Evolutionary conservation across 2,797 vertebrate genomes (phyloP), one percentile per base, ranked within the genome.

Genomic region (Craterocephalus amniculus): DNA sequence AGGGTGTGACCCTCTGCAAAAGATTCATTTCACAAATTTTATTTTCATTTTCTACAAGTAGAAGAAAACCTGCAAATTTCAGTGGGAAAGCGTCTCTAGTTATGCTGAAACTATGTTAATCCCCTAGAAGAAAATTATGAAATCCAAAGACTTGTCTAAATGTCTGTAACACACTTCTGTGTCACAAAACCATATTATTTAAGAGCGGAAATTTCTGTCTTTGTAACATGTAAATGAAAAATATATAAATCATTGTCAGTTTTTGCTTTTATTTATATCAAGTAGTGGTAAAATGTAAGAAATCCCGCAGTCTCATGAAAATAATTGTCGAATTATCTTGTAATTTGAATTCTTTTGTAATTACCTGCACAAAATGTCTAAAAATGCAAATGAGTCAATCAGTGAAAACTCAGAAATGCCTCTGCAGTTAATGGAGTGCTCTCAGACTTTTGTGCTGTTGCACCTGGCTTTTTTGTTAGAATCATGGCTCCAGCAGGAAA

Each of bases 41-140:
- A 66, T 63, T 57, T 56, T 11, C 11, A 27, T 68, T 2, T 18
- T 48, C 72, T 45, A 22, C 18, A 7, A 26, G 43, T n/a, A n/a
- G n/a, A n/a, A n/a, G n/a, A n/a, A n/a, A n/a, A n/a, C n/a, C n/a
- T n/a, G n/a, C n/a, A n/a, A n/a, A n/a, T n/a, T n/a, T n/a, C n/a
- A n/a, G n/a, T n/a, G n/a, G n/a, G n/a, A n/a, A n/a, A n/a, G n/a
- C n/a, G n/a, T n/a, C n/a, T n/a, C n/a, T n/a, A n/a, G n/a, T n/a
- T 38, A 54, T 8, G 11, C 7, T 26, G 26, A 4, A 29, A 52
- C 43, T 45, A n/a, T 45, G 43, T 45, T n/a, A n/a, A 45, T 43
- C 40, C 4, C 6, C 40, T 43, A 6, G 40, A 43, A 43, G 6
- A 36, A 20, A n/a, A n/a, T n/a, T n/a, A n/a, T n/a, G n/a, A n/a